Base-by-base conservation (phyloP, 2,113 vertebrate genomes). In the Thunnus thynnus region DNA sequence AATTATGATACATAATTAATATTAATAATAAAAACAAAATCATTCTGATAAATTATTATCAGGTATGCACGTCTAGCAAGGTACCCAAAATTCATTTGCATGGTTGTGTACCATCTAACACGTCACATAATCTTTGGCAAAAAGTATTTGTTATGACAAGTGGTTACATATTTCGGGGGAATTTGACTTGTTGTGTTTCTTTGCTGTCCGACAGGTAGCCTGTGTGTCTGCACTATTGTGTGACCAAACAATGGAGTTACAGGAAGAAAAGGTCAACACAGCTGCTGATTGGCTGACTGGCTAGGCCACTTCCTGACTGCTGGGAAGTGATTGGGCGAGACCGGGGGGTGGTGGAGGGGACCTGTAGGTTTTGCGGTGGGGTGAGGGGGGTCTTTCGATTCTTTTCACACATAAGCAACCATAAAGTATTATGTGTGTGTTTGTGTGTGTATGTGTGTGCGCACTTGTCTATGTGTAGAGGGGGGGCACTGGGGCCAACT, bases 181-280 rank as follows among this genome's bases (percentile, higher is more conserved):
- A 64, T 88, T 86, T 85, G 27, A 68, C 58, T 80, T 69, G 17
- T 20, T 76, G 77, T 91, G 72, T 90, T 92, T 84, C 86, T 88
- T 71, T 73, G 71, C 77, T 51, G 85, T 76, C 86, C 65, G 69
- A 83, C 91, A 94, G 92, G 92, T 93, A 93, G 93, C 87, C 94
- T 95, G 79, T 81, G 89, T 94, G 93, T 94, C 94, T 95, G 90
- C 92, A 83, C 95, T 90, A 95, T 95, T 96, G 95, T 95, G 92
- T 92, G 84, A 85, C 84, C 86, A 95, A 95, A 96, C 95, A 96
- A 96, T 95, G 92, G 93, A 88, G 78, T 76, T 88, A 93, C 90
- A 90, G 91, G 92, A 92, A 93, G 94, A 91, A 95, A 93, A 96
- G 93, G 95, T 94, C 92, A 93, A 89, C 83, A 82, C 82, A 78